These are phyloP conservation scores for Stramonita haemastoma DNA, from an alignment of 2,888 invertebrate species.

Conservation along the genomic window DNA sequence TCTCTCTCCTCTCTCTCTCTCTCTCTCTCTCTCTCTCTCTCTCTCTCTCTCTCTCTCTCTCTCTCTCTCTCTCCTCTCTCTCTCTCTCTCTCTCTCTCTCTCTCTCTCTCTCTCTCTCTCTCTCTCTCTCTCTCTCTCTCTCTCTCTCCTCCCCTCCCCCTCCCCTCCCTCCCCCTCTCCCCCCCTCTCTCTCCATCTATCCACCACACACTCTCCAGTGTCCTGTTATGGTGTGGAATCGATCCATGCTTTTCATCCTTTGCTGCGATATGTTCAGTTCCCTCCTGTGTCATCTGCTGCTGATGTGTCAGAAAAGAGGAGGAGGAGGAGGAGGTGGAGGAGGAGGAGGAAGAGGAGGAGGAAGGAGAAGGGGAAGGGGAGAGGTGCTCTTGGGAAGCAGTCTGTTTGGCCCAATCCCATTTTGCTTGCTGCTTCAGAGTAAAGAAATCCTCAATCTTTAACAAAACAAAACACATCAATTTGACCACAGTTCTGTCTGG, in stretches of 20 bases:
- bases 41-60: neutral
- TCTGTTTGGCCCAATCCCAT: too few species aligned
- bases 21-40: neutral
- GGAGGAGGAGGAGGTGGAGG: too few species aligned
- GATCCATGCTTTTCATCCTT: neutral
- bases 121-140: neutral
- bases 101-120: constrained; percentile 16
- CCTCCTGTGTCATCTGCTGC: too few species aligned
- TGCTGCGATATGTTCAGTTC: too few species aligned
- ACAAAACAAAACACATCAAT: too few species aligned
- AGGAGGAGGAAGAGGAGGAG: too few species aligned
- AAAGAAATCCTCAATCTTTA: too few species aligned
- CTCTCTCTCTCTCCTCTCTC: neutral
- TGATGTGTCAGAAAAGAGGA: too few species aligned
- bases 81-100: neutral
- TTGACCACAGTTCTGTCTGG: too few species aligned
- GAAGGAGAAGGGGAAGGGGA: too few species aligned
- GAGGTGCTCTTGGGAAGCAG: too few species aligned
- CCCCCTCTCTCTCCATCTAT: neutral
- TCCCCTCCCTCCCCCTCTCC: neutral
- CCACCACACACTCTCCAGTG: neutral
- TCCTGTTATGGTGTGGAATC: neutral
- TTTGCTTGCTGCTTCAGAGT: too few species aligned
- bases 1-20: neutral
- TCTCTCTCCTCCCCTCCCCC: neutral